These are phyloP conservation scores for Norana najaformis DNA, from an alignment of 2,888 invertebrate species.

Conservation along the genomic window DNA sequence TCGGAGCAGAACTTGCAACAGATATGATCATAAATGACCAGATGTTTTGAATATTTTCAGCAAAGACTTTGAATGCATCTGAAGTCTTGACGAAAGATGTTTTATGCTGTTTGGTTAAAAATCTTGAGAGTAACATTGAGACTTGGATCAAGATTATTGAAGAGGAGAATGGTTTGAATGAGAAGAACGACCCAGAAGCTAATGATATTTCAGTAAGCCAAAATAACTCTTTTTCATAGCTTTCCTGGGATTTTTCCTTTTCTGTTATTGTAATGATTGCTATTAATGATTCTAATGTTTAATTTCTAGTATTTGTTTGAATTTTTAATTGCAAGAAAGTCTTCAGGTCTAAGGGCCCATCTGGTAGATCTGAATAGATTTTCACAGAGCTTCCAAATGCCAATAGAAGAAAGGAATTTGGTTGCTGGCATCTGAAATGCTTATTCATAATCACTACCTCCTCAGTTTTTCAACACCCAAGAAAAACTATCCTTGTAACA, in stretches of 20 bases:
- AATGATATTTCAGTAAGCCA: constrained; percentile 20
- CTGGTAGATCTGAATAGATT: too few species aligned
- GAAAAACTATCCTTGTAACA: too few species aligned
- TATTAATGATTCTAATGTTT: not conserved
- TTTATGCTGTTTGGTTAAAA: constrained; percentile 17
- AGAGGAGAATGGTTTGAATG: constrained; percentile 7
- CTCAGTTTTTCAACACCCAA: too few species aligned
- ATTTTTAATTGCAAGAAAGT: too few species aligned
- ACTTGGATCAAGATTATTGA: not conserved
- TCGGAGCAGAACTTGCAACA: not conserved
- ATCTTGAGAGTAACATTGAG: constrained; percentile 20
- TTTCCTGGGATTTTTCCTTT: not conserved
- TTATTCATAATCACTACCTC: too few species aligned
- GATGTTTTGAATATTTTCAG: not conserved
- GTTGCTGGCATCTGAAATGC: too few species aligned
- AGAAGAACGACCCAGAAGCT: not conserved
- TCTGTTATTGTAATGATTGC: not conserved
- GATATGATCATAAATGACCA: not conserved
- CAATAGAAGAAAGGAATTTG: too few species aligned
- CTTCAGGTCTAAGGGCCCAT: too few species aligned
- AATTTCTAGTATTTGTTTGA: not conserved
- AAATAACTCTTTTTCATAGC: not conserved
- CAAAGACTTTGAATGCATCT: not conserved
- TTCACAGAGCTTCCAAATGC: too few species aligned
- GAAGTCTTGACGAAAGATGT: not conserved